A percentile compares a stretch with the other conserved stretches of the same genome.
phyloP scores from a whole-genome alignment of 2,888 invertebrate genomes.

The Syrista parreyssii region DNA sequence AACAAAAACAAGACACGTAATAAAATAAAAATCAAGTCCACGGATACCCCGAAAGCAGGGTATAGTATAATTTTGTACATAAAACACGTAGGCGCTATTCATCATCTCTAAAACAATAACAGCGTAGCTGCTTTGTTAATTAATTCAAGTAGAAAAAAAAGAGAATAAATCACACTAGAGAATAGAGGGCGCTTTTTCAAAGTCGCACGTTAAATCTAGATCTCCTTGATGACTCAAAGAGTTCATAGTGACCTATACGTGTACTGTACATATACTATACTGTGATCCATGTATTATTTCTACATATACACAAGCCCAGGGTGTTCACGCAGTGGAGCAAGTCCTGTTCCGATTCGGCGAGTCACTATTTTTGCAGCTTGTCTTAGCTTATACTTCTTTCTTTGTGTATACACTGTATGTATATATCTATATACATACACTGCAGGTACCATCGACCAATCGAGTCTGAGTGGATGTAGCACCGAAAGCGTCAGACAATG shows the following conservation, averaged over 20 bases:
- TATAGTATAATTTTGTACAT: neutral
- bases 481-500: conserved; percentile 5
- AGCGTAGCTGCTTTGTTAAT: neutral
- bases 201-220: neutral
- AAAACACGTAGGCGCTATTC: neutral
- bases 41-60: neutral
- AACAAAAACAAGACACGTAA: neutral
- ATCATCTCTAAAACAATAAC: neutral
- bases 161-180: neutral
- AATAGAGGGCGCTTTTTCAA: neutral
- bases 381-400: neutral
- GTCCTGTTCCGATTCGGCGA: neutral
- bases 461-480: neutral
- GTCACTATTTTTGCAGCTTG: neutral
- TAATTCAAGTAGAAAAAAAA: neutral
- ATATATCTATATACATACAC: neutral
- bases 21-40: neutral
- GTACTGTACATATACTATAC: neutral
- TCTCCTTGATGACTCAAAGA: neutral
- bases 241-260: too few species aligned
- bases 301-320: neutral
- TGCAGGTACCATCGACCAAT: neutral
- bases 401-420: neutral
- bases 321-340: neutral
- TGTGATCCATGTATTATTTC: neutral